Conservation (phyloP, 2,888 invertebrate genomes). For the Ochlodes sylvanus region DNA sequence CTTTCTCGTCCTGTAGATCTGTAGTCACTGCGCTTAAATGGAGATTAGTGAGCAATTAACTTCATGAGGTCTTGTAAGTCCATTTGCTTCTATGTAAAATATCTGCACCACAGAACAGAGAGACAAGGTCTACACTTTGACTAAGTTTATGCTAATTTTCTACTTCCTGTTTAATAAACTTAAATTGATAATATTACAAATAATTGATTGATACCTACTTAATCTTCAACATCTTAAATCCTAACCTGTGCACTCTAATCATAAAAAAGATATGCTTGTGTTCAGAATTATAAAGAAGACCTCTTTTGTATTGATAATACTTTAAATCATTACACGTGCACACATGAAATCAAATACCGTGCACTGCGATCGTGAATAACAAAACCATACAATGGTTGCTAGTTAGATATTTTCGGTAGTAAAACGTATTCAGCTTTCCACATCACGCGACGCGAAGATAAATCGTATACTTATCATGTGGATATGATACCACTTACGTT, state of each 20-base stretch:
- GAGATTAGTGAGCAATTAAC: background rate
- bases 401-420: background rate
- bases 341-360: no score
- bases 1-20: background rate
- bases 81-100: background rate
- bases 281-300: no score
- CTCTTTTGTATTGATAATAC: no score
- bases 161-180: no score
- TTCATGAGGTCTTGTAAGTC: background rate
- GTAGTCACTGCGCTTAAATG: background rate
- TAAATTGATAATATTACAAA: no score
- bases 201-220: no score
- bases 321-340: no score
- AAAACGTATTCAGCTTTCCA: background rate
- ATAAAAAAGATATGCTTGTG: no score
- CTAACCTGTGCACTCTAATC: no score
- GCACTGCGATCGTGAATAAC: background rate
- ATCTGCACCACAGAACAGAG: no score
- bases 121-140: no score
- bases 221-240: no score
- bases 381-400: background rate
- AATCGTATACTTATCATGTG: conserved; percentile 3
- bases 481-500: conserved; percentile 11
- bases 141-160: background rate
- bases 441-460: conserved; percentile 21